Percentiles rank a stretch among this genome's conserved stretches.
Evolutionary conservation across 2,113 vertebrate species (phyloP).

Genomic region (Halichoerus grypus): DNA sequence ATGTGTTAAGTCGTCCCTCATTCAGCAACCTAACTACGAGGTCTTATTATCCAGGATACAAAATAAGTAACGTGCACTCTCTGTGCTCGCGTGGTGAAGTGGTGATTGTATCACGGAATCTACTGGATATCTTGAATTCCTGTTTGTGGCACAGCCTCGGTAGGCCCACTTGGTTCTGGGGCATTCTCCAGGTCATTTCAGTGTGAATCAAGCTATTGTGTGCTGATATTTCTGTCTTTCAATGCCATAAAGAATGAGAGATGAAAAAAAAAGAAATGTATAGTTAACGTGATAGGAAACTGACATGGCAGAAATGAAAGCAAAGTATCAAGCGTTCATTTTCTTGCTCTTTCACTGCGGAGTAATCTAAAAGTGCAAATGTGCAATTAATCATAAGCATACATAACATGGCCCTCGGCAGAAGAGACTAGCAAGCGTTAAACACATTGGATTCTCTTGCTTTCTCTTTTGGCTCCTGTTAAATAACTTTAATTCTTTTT

Average conservation of each 20-base stretch:
- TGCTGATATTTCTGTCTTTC: slow-evolving; percentile 34
- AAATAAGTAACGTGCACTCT: not conserved
- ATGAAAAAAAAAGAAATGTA: not conserved
- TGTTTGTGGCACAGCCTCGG: not conserved
- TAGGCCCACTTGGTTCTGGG: not conserved
- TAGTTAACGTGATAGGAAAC: not conserved
- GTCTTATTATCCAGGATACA: not conserved
- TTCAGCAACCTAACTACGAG: not conserved
- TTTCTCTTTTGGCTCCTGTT: slow-evolving; percentile 1
- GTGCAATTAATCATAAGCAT: slow-evolving; percentile 35
- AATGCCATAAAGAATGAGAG: not conserved
- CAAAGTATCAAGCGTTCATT: not conserved
- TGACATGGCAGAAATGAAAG: slow-evolving; percentile 17
- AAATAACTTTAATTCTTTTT: not conserved
- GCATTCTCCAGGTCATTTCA: slow-evolving; percentile 20
- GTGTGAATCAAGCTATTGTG: slow-evolving; percentile 28
- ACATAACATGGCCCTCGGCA: not conserved
- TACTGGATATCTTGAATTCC: not conserved
- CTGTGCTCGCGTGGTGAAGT: not conserved
- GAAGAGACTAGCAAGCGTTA: not conserved
- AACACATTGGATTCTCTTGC: not conserved
- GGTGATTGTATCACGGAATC: not conserved
- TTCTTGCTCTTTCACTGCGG: not conserved
- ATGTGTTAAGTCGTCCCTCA: not conserved
- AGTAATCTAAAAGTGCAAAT: slow-evolving; percentile 2